Conservation (phyloP, 2,113 vertebrate genomes). For the Pedetes capensis region DNA sequence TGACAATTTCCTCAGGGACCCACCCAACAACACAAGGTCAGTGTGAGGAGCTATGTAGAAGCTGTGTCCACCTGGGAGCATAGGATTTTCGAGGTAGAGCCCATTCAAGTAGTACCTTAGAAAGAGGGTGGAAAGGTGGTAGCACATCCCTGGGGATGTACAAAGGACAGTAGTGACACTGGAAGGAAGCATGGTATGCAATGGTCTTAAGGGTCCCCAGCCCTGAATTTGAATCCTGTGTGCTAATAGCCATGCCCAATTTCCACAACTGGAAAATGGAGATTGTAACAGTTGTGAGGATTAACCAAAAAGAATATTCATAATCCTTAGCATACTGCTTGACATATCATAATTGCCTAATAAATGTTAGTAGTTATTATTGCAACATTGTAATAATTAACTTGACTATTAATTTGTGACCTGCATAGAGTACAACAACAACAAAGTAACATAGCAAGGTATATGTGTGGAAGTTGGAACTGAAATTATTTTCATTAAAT, state of each 20-base stretch:
- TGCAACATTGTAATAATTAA: not conserved
- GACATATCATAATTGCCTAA: not conserved
- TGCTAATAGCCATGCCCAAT: not conserved
- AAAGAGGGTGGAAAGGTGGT: not conserved
- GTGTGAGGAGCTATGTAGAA: not conserved
- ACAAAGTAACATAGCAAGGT: not conserved
- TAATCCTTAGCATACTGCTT: not conserved
- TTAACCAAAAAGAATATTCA: not conserved
- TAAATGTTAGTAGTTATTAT: not conserved
- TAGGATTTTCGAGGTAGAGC: not conserved
- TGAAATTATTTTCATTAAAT: conserved; percentile 14
- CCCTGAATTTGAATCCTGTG: not conserved
- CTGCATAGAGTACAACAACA: not conserved
- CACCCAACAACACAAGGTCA: not conserved
- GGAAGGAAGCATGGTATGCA: not conserved
- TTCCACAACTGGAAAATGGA: not conserved
- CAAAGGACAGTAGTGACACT: not conserved
- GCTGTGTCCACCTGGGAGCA: not conserved
- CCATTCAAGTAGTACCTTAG: not conserved
- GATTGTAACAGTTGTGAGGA: not conserved
- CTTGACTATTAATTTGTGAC: not conserved
- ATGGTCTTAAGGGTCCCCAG: too few relatives aligned
- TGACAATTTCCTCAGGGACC: not conserved
- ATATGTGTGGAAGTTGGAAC: not conserved
- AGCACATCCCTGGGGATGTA: accelerated